Percentiles rank a stretch among this genome's conserved stretches.
Conservation (phyloP, 2,113 vertebrate genomes). For the Crypturellus undulatus region DNA sequence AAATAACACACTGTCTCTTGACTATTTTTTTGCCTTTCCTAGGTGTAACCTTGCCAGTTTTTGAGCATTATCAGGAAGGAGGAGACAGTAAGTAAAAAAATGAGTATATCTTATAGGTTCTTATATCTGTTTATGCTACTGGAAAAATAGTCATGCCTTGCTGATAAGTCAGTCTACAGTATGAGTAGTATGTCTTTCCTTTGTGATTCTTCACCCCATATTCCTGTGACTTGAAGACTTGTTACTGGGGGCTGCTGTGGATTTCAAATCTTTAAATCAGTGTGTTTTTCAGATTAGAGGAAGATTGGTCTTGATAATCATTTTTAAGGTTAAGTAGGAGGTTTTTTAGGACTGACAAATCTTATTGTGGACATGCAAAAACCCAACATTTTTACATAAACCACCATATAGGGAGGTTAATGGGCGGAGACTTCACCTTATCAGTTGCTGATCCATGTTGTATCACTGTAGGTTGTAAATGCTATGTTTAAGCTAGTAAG, state of each 20-base stretch:
- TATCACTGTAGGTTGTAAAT: neutral
- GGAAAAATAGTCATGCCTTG: neutral
- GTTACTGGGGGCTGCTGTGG: neutral
- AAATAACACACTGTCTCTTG: neutral
- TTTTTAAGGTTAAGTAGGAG: neutral
- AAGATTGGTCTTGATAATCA: neutral
- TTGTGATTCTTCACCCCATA: neutral
- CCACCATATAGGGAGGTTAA: neutral
- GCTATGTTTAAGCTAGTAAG: neutral
- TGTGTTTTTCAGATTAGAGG: neutral
- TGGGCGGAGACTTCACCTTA: neutral
- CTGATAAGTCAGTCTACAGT: neutral
- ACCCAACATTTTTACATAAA: neutral
- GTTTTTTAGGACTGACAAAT: neutral
- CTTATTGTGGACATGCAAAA: neutral
- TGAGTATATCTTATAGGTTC: neutral
- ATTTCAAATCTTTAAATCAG: neutral
- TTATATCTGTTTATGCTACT: rapidly evolving
- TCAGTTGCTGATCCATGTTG: neutral
- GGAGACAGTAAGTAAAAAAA: constrained; percentile 91
- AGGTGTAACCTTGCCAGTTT: constrained; percentile 97
- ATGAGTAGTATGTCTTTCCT: neutral
- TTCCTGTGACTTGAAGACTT: neutral
- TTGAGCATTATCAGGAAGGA: constrained; percentile 98
- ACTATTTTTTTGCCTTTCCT: neutral